Evolutionary conservation across 2,113 vertebrate species (phyloP).

Genomic region (Pterocles burchelli): DNA sequence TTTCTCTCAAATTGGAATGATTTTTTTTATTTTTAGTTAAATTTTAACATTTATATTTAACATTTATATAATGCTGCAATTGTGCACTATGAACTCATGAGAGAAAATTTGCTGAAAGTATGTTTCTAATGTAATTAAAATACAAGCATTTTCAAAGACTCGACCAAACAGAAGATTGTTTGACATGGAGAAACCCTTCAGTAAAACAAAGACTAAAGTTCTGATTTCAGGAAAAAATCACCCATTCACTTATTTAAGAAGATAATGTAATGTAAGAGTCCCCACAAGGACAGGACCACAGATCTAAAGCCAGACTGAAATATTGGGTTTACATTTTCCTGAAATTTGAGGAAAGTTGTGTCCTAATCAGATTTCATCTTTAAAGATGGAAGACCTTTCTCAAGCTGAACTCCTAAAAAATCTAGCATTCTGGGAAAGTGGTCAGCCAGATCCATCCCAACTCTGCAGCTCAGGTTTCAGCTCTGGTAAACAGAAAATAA

Average conservation of each 20-base stretch:
- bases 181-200: not conserved
- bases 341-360: not conserved
- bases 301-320: not conserved
- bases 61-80: not conserved
- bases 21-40: too few relatives aligned
- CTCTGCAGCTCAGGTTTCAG: not conserved
- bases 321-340: not conserved
- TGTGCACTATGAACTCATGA: not conserved
- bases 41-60: not conserved
- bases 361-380: not conserved
- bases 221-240: not conserved
- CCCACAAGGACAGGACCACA: not conserved
- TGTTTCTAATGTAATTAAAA: not conserved
- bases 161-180: not conserved
- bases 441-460: not conserved
- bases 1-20: too few relatives aligned
- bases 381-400: not conserved
- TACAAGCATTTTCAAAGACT: not conserved
- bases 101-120: not conserved
- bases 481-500: not conserved
- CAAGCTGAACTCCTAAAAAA: not conserved
- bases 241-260: not conserved
- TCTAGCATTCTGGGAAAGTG: not conserved
- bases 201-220: not conserved
- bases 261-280: not conserved